phyloP scores from a whole-genome alignment of 2,797 vertebrate genomes.

The Notoglanidium macrostoma region DNA sequence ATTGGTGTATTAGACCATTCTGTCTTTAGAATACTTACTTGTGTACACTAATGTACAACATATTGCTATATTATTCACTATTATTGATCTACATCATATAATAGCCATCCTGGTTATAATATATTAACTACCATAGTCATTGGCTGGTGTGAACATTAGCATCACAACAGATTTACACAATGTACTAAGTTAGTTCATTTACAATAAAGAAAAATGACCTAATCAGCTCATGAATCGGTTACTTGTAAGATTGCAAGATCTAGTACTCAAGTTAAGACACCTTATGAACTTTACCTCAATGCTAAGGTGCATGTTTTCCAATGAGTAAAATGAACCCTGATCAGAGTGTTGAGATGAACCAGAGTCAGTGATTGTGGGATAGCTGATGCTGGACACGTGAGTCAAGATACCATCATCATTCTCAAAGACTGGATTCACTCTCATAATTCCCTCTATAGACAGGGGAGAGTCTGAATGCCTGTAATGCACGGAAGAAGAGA shows the following conservation, averaged over 20 bases:
- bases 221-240: neutral
- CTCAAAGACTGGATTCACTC: constrained; percentile 83
- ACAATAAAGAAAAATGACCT: neutral
- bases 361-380: constrained; percentile 71
- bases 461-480: constrained; percentile 76
- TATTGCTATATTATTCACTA: neutral
- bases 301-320: constrained; percentile 76
- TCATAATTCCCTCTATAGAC: constrained; percentile 77
- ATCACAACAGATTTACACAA: neutral
- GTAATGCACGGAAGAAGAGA: constrained; percentile 72
- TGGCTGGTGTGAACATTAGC: neutral
- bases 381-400: constrained; percentile 74
- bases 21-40: neutral
- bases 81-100: neutral
- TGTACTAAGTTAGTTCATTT: constrained; percentile 1
- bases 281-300: constrained; percentile 74
- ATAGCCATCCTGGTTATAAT: neutral
- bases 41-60: neutral
- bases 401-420: constrained; percentile 76
- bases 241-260: neutral
- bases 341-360: constrained; percentile 72
- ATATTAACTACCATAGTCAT: neutral
- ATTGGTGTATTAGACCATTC: neutral
- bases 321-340: constrained; percentile 70
- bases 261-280: constrained; percentile 59